These are phyloP conservation scores for Cydia fagiglandana DNA, from an alignment of 1,140 invertebrate species.

Conservation along the genomic window DNA sequence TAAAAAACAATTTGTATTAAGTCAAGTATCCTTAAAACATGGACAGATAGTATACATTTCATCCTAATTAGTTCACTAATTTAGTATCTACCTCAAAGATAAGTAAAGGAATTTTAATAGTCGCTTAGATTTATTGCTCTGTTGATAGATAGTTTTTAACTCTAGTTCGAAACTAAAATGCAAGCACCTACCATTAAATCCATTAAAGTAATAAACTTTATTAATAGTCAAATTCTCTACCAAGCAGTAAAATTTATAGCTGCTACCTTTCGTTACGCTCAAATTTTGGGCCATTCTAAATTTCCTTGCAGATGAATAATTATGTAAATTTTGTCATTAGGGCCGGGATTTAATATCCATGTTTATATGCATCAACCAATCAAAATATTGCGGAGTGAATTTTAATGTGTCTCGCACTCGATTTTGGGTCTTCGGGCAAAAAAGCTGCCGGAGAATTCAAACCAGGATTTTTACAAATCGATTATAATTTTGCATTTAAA, in stretches of 20 bases:
- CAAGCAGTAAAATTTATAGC: constrained; percentile 14
- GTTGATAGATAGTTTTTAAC: background rate
- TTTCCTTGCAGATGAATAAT: constrained; percentile 31
- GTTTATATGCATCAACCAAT: constrained; percentile 32
- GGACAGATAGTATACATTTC: background rate
- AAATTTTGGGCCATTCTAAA: constrained; percentile 13
- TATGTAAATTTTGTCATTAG: constrained; percentile 28
- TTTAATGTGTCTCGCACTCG: constrained; percentile 9
- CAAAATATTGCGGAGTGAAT: constrained; percentile 29
- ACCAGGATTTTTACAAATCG: background rate
- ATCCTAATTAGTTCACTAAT: background rate
- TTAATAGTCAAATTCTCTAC: background rate
- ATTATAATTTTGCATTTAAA: too few species aligned
- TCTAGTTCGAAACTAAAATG: background rate
- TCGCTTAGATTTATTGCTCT: background rate
- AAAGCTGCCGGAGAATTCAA: background rate
- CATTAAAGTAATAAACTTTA: constrained; percentile 17
- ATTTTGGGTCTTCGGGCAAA: background rate
- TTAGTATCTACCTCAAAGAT: background rate
- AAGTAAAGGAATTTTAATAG: background rate
- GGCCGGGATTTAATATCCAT: constrained; percentile 26
- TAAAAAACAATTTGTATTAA: background rate
- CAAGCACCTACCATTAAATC: background rate
- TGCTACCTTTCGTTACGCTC: constrained; percentile 16
- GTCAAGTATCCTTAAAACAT: background rate